These are phyloP conservation scores for Branchinecta lynchi DNA, from an alignment of 1,140 invertebrate species.

Conservation along the genomic window DNA sequence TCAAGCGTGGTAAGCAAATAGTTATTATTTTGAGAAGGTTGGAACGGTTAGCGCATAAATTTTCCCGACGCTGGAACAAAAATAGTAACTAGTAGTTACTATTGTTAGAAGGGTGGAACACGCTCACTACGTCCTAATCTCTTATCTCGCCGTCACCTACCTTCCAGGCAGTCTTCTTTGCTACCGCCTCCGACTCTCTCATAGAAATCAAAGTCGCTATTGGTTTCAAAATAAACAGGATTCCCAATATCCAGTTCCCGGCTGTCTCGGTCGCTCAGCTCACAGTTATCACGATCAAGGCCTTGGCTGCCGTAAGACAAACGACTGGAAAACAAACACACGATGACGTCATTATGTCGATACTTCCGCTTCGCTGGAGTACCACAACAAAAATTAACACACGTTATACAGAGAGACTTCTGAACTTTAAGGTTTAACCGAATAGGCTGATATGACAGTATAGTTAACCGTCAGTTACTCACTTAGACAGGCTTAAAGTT, in stretches of 20 bases:
- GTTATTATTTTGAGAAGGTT: too few species aligned
- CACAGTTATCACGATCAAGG: conserved; percentile 64
- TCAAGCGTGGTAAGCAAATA: too few species aligned
- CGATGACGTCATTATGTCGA: conserved; percentile 11
- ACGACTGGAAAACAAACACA: conserved; percentile 12
- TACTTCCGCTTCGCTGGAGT: too few species aligned
- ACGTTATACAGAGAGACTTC: conserved; percentile 26
- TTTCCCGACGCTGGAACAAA: too few species aligned
- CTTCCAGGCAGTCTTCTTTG: conserved; percentile 53
- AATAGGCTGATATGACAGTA: too few species aligned
- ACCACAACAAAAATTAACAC: too few species aligned
- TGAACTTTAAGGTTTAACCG: not conserved
- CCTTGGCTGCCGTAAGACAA: conserved; percentile 30
- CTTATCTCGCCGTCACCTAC: conserved; percentile 30
- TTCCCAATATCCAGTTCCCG: conserved; percentile 66
- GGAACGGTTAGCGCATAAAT: too few species aligned
- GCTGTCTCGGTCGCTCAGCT: conserved; percentile 68
- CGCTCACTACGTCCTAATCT: too few species aligned
- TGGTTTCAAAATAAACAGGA: conserved; percentile 62
- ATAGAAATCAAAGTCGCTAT: conserved; percentile 71
- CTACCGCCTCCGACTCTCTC: conserved; percentile 50
- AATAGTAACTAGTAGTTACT: too few species aligned
- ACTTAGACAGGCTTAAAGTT: too few species aligned
- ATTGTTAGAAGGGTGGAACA: too few species aligned
- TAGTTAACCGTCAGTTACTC: too few species aligned